Percentiles rank a stretch among this genome's conserved stretches.
phyloP scores from a whole-genome alignment of 2,797 vertebrate species.

The Brachyalestes nurse region DNA sequence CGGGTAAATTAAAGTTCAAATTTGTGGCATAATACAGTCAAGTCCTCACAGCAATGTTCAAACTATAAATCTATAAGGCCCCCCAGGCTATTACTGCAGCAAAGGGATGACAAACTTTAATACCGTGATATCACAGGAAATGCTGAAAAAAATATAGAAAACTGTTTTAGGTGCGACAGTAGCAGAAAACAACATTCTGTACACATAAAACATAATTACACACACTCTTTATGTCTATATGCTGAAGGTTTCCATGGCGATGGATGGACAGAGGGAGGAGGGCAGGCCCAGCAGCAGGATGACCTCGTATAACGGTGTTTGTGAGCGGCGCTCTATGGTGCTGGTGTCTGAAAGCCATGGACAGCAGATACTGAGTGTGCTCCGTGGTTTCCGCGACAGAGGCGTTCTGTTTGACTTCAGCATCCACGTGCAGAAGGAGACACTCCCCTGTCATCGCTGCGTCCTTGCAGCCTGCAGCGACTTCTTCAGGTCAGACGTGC shows the following conservation, averaged over 20 bases:
- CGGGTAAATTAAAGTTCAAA: too few relatives aligned
- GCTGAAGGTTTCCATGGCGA: conserved; percentile 49
- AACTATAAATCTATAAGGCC: too few relatives aligned
- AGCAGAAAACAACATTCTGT: too few relatives aligned
- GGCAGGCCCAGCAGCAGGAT: conserved; percentile 34
- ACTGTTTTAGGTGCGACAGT: too few relatives aligned
- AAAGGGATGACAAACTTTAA: too few relatives aligned
- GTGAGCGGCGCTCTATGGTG: conserved; percentile 78
- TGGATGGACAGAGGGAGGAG: conserved; percentile 71
- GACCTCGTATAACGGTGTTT: conserved; percentile 76
- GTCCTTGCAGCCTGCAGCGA: conserved; percentile 95
- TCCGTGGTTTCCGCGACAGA: conserved; percentile 89
- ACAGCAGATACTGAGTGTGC: conserved; percentile 86
- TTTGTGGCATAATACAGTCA: too few relatives aligned
- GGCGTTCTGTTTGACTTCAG: conserved; percentile 92
- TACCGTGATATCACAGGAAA: too few relatives aligned
- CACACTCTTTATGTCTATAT: neutral
- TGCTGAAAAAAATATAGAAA: too few relatives aligned
- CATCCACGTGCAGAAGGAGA: conserved; percentile 86
- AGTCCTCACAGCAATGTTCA: too few relatives aligned
- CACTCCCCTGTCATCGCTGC: conserved; percentile 93
- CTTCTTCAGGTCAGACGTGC: conserved; percentile 95
- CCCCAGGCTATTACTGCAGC: too few relatives aligned
- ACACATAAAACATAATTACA: too few relatives aligned
- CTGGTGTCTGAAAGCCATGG: conserved; percentile 88